Conservation (phyloP, 2,797 vertebrate species). For the Onychomys torridus region DNA sequence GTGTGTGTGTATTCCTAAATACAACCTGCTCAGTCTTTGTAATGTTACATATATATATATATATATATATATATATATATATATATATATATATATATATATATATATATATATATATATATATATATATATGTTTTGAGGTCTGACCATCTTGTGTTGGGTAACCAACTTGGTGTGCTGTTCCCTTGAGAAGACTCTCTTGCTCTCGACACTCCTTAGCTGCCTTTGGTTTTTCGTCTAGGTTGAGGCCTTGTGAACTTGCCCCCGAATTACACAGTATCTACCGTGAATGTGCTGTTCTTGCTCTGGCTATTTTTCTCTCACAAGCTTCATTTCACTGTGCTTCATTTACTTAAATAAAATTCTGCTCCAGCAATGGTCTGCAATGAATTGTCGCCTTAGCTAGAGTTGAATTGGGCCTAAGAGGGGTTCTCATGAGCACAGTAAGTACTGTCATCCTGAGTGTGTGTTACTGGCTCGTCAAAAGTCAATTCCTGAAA, state of each 20-base stretch:
- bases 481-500: neutral
- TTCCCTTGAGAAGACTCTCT: neutral
- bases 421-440: neutral
- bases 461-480: neutral
- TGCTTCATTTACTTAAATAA: neutral
- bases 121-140: neutral
- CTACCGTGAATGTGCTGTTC: neutral
- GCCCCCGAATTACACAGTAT: neutral
- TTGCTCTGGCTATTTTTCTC: neutral
- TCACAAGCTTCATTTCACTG: neutral
- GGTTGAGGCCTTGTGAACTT: neutral
- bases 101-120: too few species aligned
- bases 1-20: neutral
- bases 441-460: neutral
- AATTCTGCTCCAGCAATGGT: neutral
- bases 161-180: neutral
- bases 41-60: neutral
- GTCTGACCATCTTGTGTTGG: neutral
- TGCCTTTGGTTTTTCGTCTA: neutral
- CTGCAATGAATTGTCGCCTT: neutral
- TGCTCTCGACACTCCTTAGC: neutral
- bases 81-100: too few species aligned
- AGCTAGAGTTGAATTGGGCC: neutral
- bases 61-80: too few species aligned
- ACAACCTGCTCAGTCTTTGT: neutral